A percentile compares a stretch with the other conserved stretches of the same genome.
Conservation (phyloP, 2,113 vertebrate genomes). For the Pituophis catenifer region DNA sequence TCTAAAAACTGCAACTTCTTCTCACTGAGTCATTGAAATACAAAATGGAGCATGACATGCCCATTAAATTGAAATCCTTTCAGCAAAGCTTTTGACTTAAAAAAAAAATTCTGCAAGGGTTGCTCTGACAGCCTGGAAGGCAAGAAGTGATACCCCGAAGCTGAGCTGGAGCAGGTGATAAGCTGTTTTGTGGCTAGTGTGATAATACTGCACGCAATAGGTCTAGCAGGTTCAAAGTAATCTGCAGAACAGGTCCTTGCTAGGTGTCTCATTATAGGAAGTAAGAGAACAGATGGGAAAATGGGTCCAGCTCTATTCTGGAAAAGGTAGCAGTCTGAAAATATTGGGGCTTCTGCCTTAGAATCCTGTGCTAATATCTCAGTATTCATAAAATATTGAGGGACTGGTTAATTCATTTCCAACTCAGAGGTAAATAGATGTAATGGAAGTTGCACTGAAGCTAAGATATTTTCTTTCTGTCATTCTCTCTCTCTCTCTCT, state of each 20-base stretch:
- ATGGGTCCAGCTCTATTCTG: background rate
- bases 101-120: background rate
- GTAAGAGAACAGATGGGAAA: background rate
- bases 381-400: background rate
- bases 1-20: background rate
- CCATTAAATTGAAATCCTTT: background rate
- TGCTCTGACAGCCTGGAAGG: background rate
- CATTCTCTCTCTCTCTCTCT: background rate
- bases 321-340: background rate
- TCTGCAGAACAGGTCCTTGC: background rate
- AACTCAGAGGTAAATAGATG: background rate
- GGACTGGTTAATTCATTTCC: background rate
- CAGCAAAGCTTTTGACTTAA: accelerated
- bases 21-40: background rate
- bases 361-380: background rate
- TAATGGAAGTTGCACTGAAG: background rate
- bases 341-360: background rate
- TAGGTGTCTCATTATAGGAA: background rate
- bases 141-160: background rate
- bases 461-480: background rate
- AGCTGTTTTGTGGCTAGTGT: no score
- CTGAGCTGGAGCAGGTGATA: background rate
- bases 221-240: background rate
- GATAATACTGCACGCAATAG: background rate
- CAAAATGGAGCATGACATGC: background rate